phyloP scores from a whole-genome alignment of 2,888 invertebrate species.

The Crossocerus cetratus region DNA sequence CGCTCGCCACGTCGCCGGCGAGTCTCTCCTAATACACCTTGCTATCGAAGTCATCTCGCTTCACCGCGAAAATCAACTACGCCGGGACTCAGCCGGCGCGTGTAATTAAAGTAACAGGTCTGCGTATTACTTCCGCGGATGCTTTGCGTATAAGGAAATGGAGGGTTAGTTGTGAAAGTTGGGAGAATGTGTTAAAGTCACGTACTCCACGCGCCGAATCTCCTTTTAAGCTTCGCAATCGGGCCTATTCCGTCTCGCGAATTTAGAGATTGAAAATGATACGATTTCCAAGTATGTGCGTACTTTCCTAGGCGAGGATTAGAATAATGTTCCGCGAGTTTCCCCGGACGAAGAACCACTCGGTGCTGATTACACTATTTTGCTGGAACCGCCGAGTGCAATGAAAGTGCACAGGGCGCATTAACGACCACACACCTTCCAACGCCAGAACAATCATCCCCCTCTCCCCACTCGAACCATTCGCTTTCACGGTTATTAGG shows the following conservation, averaged over 20 bases:
- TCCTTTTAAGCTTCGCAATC: too few species aligned
- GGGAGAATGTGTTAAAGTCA: slow-evolving; percentile 2
- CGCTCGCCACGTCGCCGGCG: neutral
- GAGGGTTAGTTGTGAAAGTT: neutral
- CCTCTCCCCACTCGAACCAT: slow-evolving; percentile 29
- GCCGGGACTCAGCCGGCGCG: neutral
- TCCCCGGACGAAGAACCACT: slow-evolving; percentile 22
- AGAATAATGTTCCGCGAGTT: slow-evolving; percentile 41
- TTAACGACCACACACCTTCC: slow-evolving; percentile 44
- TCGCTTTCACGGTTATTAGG: slow-evolving; percentile 58
- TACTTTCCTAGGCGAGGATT: neutral
- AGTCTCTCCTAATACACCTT: neutral
- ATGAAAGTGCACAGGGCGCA: slow-evolving; percentile 54
- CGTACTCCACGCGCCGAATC: slow-evolving; percentile 13
- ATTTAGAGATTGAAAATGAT: neutral
- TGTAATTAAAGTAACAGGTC: neutral
- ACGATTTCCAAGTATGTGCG: neutral
- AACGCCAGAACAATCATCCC: slow-evolving; percentile 32
- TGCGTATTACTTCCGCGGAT: neutral
- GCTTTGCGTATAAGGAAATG: neutral
- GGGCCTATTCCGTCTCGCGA: neutral
- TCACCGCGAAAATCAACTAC: neutral
- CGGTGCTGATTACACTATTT: slow-evolving; percentile 49
- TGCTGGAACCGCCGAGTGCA: slow-evolving; percentile 39
- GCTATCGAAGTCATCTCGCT: neutral